phyloP scores from a whole-genome alignment of 2,797 vertebrate species.

The Triplophysa bombifrons region DNA sequence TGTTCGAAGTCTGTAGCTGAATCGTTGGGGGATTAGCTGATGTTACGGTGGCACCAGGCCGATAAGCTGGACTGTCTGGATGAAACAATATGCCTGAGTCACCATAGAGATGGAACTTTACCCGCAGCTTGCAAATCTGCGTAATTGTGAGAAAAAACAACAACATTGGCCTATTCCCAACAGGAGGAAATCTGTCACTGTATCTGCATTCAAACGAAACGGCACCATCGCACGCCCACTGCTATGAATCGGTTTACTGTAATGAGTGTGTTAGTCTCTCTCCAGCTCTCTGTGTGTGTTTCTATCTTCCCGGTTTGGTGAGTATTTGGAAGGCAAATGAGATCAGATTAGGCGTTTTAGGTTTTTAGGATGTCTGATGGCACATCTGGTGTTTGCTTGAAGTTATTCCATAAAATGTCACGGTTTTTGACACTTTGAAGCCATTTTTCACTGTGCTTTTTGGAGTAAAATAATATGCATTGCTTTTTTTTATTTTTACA shows the following conservation, averaged over 20 bases:
- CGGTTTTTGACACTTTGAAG: background rate
- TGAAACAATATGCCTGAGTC: constrained; percentile 61
- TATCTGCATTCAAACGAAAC: constrained; percentile 4
- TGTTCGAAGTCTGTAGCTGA: constrained; percentile 38
- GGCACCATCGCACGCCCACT: background rate
- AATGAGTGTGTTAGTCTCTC: background rate
- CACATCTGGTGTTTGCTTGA: constrained; percentile 17
- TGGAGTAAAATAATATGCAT: background rate
- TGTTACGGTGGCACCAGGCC: background rate
- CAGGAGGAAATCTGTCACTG: constrained; percentile 25
- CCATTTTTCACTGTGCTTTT: background rate
- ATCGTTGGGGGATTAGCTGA: constrained; percentile 59
- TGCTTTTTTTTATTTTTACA: background rate
- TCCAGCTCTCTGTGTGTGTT: background rate
- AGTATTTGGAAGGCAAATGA: constrained; percentile 16
- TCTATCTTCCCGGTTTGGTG: background rate
- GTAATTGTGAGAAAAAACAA: background rate
- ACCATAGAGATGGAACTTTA: constrained; percentile 45
- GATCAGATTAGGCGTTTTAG: background rate
- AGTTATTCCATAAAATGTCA: constrained; percentile 8
- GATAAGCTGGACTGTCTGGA: constrained; percentile 53
- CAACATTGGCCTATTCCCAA: constrained; percentile 17
- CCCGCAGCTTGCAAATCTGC: constrained; percentile 39
- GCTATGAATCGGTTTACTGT: background rate
- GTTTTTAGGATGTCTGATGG: background rate